Evolutionary conservation across 35 echinoderm and acorn worm genomes (phyloP), one percentile per base, ranked within the genome.

Genomic region (Apostichopus japonicus): DNA sequence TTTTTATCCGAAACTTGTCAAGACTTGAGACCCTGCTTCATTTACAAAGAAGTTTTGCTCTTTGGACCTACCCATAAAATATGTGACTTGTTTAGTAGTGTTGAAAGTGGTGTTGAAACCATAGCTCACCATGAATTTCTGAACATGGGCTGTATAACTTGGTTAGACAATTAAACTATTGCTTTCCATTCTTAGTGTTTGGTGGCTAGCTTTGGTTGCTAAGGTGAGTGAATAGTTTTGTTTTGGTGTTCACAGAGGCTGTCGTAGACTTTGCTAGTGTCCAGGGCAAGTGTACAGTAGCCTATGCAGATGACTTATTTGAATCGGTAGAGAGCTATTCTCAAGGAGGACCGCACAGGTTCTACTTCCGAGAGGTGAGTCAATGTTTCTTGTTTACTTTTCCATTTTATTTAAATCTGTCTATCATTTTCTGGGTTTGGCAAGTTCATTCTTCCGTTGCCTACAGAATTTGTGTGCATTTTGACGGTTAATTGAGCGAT

Each of bases 361-460:
- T 99, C 86, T 99, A 99, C 77, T 99, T 99, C 71, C 58, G 88
- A 71, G 97, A 99, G 93, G 97, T 98, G 9, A 98, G 67, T 72
- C 9, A 55, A 72, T 14, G 33, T 44, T 56, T 61, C 10, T 44
- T n/a, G 54, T 24, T 82, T 21, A 19, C 17, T 11, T 15, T 6
- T 6, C 71, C 22, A 23, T n/a, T 10, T 19, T 67, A 7, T 75
- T 75, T 75, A 6, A 23, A 17, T 77, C 53, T 44, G 33, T 44
- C 33, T 0, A 44, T 44, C 33, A 44, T 44, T 44, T 44, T 44
- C 33, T 44, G 33, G 33, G 33, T 44, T 44, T 1, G 33, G 33
- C 33, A 4, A 44, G 33, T 44, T 44, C 33, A 44, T 44, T 44
- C 33, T 44, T 44, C 33, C 33, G 33, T 44, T 44, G 33, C 33